Base-by-base conservation (phyloP, 2,888 invertebrate species). In the Serrognathus titanus region DNA sequence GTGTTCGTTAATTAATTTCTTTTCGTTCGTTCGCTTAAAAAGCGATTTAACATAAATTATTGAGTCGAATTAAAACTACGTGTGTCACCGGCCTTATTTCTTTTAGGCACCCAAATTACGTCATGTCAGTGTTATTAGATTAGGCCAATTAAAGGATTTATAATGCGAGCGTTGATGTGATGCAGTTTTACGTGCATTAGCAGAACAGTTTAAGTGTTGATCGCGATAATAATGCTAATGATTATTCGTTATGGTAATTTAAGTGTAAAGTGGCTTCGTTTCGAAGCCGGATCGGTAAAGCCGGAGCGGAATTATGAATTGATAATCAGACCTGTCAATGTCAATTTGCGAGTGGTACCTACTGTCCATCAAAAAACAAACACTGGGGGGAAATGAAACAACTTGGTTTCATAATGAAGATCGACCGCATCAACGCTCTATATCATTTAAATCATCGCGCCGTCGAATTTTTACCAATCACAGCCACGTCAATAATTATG, bases 1-100 rank as follows among this genome's bases (percentile, higher is more conserved):
- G 41, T 11, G 43, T 36, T 31, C 31, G 35, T 10, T 52, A 52
- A 52, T 52, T 43, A 52, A 52, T 52, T 43, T 11, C 43, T 43
- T 43, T 43, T 43, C 6, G 24, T 31, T 31, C 24, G 24, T 31
- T 31, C 24, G 24, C 24, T 31, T 31, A 31, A 31, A 31, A 31
- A 31, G 6, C 24, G 24, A 31, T 31, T 31, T 31, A 31, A 2
- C 24, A 31, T 31, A 31, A 31, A 31, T 31, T 7, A 7, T 7
- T 31, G 24, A 31, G 7, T 31, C 24, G 24, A 31, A 31, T 16
- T 16, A 16, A 16, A 16, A 16, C 16, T 3, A 16, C 16, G 24
- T 31, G 24, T 31, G 24, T 31, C 24, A 7, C 24, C 24, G 24
- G 24, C 24, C 24, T 31, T 31, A 31, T 31, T 31, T 31, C 24